Percentiles rank a stretch among this genome's conserved stretches.
Evolutionary conservation across 2,113 vertebrate species (phyloP).

Genomic region (Strix aluco): DNA sequence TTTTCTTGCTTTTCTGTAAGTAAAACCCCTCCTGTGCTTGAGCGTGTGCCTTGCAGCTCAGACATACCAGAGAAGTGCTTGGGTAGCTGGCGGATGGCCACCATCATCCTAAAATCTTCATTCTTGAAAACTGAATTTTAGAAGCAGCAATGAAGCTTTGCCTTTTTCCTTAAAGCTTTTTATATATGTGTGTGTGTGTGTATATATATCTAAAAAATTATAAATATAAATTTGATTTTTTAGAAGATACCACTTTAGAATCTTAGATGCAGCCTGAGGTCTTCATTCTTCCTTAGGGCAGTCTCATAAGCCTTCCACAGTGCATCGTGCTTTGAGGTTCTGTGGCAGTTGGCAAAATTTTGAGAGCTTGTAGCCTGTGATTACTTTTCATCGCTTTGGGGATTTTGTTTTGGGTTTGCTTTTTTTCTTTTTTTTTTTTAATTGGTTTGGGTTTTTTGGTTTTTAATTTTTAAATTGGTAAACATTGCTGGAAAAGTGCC

Average conservation of each 20-base stretch:
- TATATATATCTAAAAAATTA: too few species aligned
- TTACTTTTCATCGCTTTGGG: background rate
- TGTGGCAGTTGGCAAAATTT: background rate
- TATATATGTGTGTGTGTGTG: too few species aligned
- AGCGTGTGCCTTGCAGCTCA: background rate
- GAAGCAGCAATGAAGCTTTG: background rate
- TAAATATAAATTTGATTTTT: background rate
- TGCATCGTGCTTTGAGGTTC: rapidly evolving
- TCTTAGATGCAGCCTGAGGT: background rate
- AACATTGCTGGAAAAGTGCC: background rate
- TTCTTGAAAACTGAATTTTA: background rate
- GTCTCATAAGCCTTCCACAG: background rate
- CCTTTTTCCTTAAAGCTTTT: background rate
- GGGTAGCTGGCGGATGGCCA: background rate
- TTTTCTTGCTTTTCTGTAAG: background rate
- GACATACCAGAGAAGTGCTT: background rate
- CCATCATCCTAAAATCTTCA: rapidly evolving
- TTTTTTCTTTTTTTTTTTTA: background rate
- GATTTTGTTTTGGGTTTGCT: background rate
- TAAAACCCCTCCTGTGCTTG: background rate
- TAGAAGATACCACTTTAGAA: background rate
- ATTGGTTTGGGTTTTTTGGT: background rate
- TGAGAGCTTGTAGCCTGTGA: background rate
- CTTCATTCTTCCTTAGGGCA: background rate
- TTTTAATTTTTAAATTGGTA: background rate